Evolutionary conservation across 1,140 invertebrate genomes (phyloP), one percentile per base, ranked within the genome.

Genomic region (Achroia grisella): DNA sequence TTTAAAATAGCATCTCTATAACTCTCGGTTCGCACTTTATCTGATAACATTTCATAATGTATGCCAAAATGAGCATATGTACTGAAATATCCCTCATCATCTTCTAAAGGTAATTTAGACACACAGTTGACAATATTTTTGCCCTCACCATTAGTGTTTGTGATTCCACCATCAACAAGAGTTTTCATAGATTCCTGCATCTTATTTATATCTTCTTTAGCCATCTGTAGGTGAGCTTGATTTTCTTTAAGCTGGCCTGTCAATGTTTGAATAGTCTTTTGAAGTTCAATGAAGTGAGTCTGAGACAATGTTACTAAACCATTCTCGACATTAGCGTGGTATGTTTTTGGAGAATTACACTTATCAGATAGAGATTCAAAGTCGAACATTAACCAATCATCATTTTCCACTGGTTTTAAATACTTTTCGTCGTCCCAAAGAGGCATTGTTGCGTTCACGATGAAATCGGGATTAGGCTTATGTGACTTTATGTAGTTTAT

Each of bases 11-110:
- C 96, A 86, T 97, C 93, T 52, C 94, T 89, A 81, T 99, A 99
- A 49, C 95, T 95, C 75, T 94, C 89, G 8, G 98, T 99, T 48
- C 98, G 88, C 8, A 98, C 90, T 87, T 92, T 93, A 86, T 99
- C 98, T 51, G 90, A 92, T 8, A 97, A 81, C 95, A 97, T 97
- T 72, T 96, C 96, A 86, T 98, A 95, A 88, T 99, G 98, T 70
- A 99, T 99, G 9, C 94, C 94, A 88, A 97, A 98, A 87, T 99
- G 97, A 47, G 96, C 94, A 81, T 99, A 99, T 2, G 96, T 95
- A 74, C 93, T 95, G 72, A 99, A 99, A 85, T 99, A 99, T 52
- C 91, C 89, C 59, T 91, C 89, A 65, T 95, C 93, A 49, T 88
- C 81, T 59, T 88, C 84, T 46, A 87, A 60, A 53, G 83, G 79